Percentiles rank a stretch among this genome's conserved stretches.
Evolutionary conservation across 2,113 vertebrate species (phyloP).

Genomic region (Callithrix jacchus): DNA sequence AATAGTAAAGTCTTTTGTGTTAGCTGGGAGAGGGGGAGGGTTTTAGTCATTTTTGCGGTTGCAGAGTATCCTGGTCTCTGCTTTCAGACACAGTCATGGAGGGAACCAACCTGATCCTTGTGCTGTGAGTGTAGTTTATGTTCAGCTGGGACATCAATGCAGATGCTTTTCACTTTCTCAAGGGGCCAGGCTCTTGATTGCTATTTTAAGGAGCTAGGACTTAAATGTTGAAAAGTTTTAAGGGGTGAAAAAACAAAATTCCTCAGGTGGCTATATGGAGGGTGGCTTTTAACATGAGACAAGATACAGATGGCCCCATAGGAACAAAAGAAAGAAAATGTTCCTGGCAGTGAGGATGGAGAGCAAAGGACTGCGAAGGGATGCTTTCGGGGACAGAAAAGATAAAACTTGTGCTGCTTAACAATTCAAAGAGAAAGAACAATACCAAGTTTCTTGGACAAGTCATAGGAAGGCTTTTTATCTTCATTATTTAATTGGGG

Average conservation of each 20-base stretch:
- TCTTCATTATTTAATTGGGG: not conserved
- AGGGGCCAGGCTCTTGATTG: not conserved
- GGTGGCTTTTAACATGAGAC: not conserved
- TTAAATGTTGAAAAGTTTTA: not conserved
- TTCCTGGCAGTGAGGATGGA: not conserved
- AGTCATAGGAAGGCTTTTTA: not conserved
- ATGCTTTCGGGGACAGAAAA: not conserved
- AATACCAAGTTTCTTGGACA: not conserved
- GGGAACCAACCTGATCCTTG: not conserved
- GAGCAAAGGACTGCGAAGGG: not conserved
- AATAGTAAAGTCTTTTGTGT: not conserved
- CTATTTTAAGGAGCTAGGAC: not conserved
- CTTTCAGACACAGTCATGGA: not conserved
- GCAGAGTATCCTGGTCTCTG: not conserved
- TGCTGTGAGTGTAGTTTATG: not conserved
- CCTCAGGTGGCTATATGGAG: not conserved
- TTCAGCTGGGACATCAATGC: not conserved
- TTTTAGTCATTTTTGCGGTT: not conserved
- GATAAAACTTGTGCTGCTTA: not conserved
- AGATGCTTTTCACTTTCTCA: not conserved
- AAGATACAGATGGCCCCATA: not conserved
- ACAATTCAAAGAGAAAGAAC: not conserved
- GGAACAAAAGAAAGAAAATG: not conserved
- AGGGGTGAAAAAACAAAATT: not conserved
- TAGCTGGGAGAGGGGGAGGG: not conserved